Percentiles rank a stretch among this genome's conserved stretches.
Evolutionary conservation across 2,888 invertebrate species (phyloP).

Genomic region (Sicus ferrugineus): DNA sequence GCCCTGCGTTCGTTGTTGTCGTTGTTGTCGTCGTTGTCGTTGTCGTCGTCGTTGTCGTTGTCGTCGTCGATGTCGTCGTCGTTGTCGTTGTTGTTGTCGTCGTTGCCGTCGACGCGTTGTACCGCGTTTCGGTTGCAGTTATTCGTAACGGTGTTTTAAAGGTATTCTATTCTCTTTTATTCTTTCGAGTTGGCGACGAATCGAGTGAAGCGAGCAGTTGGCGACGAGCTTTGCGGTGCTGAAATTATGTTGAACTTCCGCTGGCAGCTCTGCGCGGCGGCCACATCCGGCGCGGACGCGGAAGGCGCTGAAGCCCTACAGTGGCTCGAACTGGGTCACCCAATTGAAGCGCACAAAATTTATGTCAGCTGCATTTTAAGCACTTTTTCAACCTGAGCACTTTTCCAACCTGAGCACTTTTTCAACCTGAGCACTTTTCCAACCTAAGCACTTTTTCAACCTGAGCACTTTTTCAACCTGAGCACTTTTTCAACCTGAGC

Average conservation of each 20-base stretch:
- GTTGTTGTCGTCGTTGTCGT: not conserved
- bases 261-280: too few species aligned
- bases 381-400: too few species aligned
- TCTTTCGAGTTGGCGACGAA: not conserved
- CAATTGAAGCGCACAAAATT: too few species aligned
- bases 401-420: too few species aligned
- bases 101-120: not conserved
- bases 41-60: not conserved
- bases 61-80: not conserved
- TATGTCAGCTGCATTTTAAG: too few species aligned
- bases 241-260: not conserved
- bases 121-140: not conserved
- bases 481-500: too few species aligned
- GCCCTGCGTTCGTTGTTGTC: not conserved
- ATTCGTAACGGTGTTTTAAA: slow-evolving; percentile 7
- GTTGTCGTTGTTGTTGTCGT: slow-evolving; percentile 11
- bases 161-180: slow-evolving; percentile 12
- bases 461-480: too few species aligned
- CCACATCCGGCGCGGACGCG: too few species aligned
- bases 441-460: too few species aligned
- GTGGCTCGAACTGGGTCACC: too few species aligned
- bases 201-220: not conserved
- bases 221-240: not conserved
- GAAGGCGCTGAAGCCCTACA: too few species aligned
- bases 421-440: too few species aligned